phyloP scores from a whole-genome alignment of 2,888 invertebrate genomes.

The Rhingia campestris region DNA sequence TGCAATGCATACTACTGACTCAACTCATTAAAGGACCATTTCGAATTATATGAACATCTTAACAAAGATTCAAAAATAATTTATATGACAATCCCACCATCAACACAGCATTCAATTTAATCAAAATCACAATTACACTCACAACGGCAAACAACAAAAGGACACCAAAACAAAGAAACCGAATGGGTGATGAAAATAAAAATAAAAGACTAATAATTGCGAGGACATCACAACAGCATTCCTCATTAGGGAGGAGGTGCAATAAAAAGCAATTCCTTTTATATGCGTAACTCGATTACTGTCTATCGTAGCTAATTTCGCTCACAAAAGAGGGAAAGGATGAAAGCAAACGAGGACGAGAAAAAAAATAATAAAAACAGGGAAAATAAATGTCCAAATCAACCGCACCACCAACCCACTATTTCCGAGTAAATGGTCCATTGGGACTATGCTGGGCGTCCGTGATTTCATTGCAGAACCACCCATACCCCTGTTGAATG shows the following conservation, averaged over 20 bases:
- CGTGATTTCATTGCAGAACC: slow-evolving; percentile 58
- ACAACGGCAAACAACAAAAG: slow-evolving; percentile 30
- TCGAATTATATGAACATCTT: not conserved
- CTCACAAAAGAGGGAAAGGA: slow-evolving; percentile 70
- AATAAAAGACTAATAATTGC: slow-evolving; percentile 71
- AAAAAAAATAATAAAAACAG: not conserved
- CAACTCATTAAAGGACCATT: slow-evolving; percentile 12
- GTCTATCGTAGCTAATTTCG: slow-evolving; percentile 77
- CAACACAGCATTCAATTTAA: slow-evolving; percentile 21
- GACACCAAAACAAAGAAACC: slow-evolving; percentile 51
- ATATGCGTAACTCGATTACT: slow-evolving; percentile 78
- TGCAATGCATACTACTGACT: slow-evolving; percentile 2
- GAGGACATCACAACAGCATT: slow-evolving; percentile 48
- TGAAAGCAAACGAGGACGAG: slow-evolving; percentile 38
- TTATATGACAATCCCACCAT: slow-evolving; percentile 34
- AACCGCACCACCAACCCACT: slow-evolving; percentile 49
- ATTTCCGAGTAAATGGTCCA: slow-evolving; percentile 63
- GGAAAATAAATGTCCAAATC: slow-evolving; percentile 22
- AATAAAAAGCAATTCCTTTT: slow-evolving; percentile 76
- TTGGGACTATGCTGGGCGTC: slow-evolving; percentile 46
- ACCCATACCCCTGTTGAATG: slow-evolving; percentile 44
- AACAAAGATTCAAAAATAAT: slow-evolving; percentile 52
- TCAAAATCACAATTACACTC: slow-evolving; percentile 52
- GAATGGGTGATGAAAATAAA: slow-evolving; percentile 57
- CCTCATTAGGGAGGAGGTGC: slow-evolving; percentile 73